Evolutionary conservation across 1,140 invertebrate species (phyloP), one percentile per base, ranked within the genome.

Genomic region (Delia radicum): DNA sequence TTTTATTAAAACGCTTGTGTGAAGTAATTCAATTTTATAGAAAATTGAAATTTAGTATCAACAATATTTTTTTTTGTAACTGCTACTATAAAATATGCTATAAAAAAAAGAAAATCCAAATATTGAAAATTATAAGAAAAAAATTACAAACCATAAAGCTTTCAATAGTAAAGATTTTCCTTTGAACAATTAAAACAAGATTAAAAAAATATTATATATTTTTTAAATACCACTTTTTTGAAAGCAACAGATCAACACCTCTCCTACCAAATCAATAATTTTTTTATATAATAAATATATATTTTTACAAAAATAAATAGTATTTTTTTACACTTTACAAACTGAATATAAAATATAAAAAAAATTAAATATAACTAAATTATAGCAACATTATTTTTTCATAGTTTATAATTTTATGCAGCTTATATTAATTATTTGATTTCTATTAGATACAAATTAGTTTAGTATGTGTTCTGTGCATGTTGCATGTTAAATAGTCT

Each of bases 171-270:
- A n/a, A n/a, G 26, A 28, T 73, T 73, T 73, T 24, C 26, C 8
- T 24, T 4, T 69, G 0, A 10, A 37, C 24, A 46, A 48, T 15
- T 28, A 73, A 12, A 33, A 42, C 6, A 33, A 42, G 7, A 13
- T 15, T 3, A 24, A 63, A 63, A 61, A 2, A 61, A 61, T 21
- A 21, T 21, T 61, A 6, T 61, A 61, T 61, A 3, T 55, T 55
- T 55, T 21, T 7, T 55, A 21, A 55, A 24, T 4, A 21, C 4
- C 29, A 31, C 15, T 21, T 69, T 33, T 55, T 48, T 73, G 71
- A 83, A 81, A 80, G 82, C 82, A 83, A 84, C 80, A 81, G 82
- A 82, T 84, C 82, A 84, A 84, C 82, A 84, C 82, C 82, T 84
- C 82, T 84, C 82, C 82, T 84, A 82, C 82, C 82, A 62, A 28